Base-by-base conservation (phyloP, 2,113 vertebrate genomes). In the Carassius carassius region DNA sequence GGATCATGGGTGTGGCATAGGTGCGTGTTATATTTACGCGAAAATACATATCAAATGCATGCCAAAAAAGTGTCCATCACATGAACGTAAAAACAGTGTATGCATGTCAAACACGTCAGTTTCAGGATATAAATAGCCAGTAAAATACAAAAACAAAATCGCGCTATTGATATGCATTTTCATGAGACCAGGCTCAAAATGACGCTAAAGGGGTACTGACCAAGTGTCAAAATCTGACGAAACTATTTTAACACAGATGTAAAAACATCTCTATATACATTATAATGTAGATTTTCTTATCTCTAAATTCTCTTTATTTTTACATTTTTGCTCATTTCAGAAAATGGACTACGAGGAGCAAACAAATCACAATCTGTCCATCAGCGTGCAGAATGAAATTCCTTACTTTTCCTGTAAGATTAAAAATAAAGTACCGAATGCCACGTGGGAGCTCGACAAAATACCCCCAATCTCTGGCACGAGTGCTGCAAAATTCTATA, bases 371-470 rank as follows among this genome's bases (percentile, higher is more conserved):
- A 91, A 91, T 17, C 0, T 94, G 19, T 89, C 84, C 0, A 70
- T 94, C 82, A 87, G 69, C 10, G 91, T 91, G 11, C 74, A 90
- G 56, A 94, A 95, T 35, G 89, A 91, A 29, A 82, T 85, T 1
- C 80, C 86, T 9, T 92, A 84, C 80, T 83, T 86, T 63, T 63
- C 73, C 29, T 95, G 94, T 79, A 83, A 76, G 73, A 87, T 94
- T 60, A 85, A 72, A 29, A 47, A 19, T 0, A 86, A 73, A 13
- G 35, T 0, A 6, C 0, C 2, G 0, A 3, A 0, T 1, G 88
- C 0, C 11, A 65, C 86, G 60, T 94, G 92, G 94, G 16, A 88
- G 9, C 63, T 93, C 3, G 25, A 62, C 1, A 58, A 4, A 14
- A 37, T 44, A 10, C 5, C 12, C 67, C 62, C 78, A 81, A 37